These are phyloP conservation scores for Corythornis cristatus DNA, from an alignment of 2,113 vertebrate genomes.

Conservation along the genomic window DNA sequence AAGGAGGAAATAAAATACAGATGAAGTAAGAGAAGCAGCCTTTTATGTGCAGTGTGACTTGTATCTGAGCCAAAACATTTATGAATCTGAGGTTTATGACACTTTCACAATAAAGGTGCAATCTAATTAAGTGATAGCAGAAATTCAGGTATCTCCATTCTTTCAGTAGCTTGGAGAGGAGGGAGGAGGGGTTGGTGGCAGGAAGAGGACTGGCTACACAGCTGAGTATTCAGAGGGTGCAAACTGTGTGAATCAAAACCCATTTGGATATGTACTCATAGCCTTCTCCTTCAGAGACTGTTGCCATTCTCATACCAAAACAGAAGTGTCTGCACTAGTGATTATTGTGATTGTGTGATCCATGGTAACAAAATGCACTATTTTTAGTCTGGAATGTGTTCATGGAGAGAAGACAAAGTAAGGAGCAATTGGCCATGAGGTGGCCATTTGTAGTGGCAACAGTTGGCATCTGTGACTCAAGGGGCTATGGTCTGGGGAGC, in stretches of 20 bases:
- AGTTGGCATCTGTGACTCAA: neutral
- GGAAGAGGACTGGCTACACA: neutral
- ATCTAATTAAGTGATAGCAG: neutral
- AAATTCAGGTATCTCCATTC: neutral
- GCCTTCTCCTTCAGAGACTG: neutral
- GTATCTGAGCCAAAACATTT: neutral
- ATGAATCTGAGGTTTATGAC: neutral
- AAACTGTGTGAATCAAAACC: neutral
- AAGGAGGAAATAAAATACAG: neutral
- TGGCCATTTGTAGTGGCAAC: neutral
- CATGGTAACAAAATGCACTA: neutral
- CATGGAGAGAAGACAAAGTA: neutral
- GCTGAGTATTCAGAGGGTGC: neutral
- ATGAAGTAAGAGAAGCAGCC: neutral
- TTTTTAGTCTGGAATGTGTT: neutral
- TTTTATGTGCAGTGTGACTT: neutral
- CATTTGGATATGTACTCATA: neutral
- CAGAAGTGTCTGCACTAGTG: neutral
- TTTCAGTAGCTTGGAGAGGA: neutral
- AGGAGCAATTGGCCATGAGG: accelerated
- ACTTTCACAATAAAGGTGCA: neutral
- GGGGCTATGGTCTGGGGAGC: neutral
- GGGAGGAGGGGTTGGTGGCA: neutral
- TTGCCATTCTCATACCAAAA: neutral
- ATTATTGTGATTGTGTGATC: neutral